Base-by-base conservation (phyloP, 2,888 invertebrate genomes). In the Thymelicus acteon region DNA sequence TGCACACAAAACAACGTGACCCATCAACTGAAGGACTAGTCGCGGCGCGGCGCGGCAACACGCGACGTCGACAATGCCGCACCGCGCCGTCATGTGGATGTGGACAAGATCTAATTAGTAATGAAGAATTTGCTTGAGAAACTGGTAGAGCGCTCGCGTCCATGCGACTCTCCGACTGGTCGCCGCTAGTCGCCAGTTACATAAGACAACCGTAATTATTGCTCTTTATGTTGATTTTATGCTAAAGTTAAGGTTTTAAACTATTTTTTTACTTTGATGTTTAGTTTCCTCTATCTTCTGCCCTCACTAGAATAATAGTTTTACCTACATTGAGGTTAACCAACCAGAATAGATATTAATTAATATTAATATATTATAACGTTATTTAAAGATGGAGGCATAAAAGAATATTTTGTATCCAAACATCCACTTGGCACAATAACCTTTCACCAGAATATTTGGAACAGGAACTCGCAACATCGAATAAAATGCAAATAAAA, bases 381-480 rank as follows among this genome's bases (percentile, higher is more conserved):
- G n/a, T 48, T 37, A 57, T 47, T 67, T 39, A 54, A 52, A 54
- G 40, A 60, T n/a, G 6, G 39, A 54, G 61, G 49, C 61, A 68
- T 67, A 10, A 65, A 66, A 61, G 60, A 60, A 52, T 66, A 49
- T 71, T 71, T 66, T 71, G n/a, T 39, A 57, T 61, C 52, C 65
- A 65, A 71, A 44, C 71, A 61, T 44, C 52, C 65, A 47, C 37
- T 65, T 61, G 60, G 52, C 65, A 57, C 60, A 60, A 15, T 52
- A 61, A 71, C 31, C n/a, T 47, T 57, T 60, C 65, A 66, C 61
- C 24, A 60, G 54, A 54, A 60, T 66, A 61, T 71, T 60, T 54
- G 24, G 37, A 49, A 61, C 76, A 75, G 75, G 76, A 75, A 75
- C 72, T 58, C n/a, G 54, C 54, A 61, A 49, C 63, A 60, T 63